A percentile compares a stretch with the other conserved stretches of the same genome.
phyloP scores from a whole-genome alignment of 2,888 invertebrate species.

The Bruchidius siliquastri region DNA sequence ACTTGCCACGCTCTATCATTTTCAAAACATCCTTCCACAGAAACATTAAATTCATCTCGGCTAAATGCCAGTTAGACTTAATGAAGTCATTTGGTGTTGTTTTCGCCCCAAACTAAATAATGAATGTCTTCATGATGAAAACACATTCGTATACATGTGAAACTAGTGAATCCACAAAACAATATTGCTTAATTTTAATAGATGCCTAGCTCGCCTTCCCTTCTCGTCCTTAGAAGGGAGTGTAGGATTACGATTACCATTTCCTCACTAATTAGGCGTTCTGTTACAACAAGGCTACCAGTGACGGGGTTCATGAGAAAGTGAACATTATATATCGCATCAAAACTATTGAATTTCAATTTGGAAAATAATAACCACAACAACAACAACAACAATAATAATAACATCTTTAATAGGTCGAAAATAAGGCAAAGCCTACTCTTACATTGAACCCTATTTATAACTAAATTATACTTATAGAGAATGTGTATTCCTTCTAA shows the following conservation, averaged over 20 bases:
- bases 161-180: background rate
- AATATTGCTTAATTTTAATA: background rate
- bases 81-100: background rate
- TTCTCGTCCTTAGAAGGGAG: background rate
- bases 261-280: conserved; percentile 32
- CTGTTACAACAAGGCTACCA: conserved; percentile 22
- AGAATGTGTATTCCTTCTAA: too few species aligned
- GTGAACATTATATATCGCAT: background rate
- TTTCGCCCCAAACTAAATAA: conserved; percentile 2
- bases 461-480: too few species aligned
- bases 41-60: too few species aligned
- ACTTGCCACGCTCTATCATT: too few species aligned
- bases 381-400: too few species aligned
- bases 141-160: background rate
- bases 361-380: too few species aligned
- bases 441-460: too few species aligned
- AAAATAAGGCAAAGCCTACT: too few species aligned
- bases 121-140: conserved; percentile 5
- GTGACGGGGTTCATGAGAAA: background rate
- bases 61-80: background rate
- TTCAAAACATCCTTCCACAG: too few species aligned
- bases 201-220: background rate
- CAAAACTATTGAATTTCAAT: background rate
- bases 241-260: conserved; percentile 26
- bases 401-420: too few species aligned